Conservation (phyloP, 2,113 vertebrate species). For the Columba janthina region DNA sequence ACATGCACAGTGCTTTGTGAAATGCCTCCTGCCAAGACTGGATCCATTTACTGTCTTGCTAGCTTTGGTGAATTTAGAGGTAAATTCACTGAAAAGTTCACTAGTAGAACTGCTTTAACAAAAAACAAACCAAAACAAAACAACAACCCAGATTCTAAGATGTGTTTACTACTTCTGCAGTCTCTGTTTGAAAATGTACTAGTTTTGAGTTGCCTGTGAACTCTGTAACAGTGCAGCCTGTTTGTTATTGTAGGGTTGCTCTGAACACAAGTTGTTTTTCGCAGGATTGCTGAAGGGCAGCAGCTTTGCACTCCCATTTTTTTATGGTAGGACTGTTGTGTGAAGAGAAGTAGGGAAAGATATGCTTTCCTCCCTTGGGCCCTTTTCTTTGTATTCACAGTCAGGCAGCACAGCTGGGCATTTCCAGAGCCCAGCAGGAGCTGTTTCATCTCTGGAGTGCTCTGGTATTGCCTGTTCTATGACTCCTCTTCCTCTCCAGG, state of each 20-base stretch:
- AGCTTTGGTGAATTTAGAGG: conserved; percentile 21
- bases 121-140: neutral
- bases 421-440: conserved; percentile 1
- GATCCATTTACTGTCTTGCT: neutral
- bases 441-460: neutral
- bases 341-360: conserved; percentile 12
- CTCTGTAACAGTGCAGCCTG: neutral
- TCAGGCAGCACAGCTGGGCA: neutral
- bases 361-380: neutral
- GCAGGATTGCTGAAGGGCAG: neutral
- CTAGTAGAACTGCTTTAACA: neutral
- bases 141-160: neutral
- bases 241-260: conserved; percentile 13
- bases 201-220: neutral
- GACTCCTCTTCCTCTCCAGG: neutral
- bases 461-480: neutral
- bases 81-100: conserved; percentile 34
- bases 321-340: neutral
- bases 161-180: neutral
- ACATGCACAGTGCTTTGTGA: neutral
- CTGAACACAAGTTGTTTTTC: neutral
- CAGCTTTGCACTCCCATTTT: neutral
- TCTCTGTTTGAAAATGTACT: conserved; percentile 31
- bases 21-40: neutral
- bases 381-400: neutral